Base-by-base conservation (phyloP, 2,113 vertebrate genomes). In the Mustela nigripes region DNA sequence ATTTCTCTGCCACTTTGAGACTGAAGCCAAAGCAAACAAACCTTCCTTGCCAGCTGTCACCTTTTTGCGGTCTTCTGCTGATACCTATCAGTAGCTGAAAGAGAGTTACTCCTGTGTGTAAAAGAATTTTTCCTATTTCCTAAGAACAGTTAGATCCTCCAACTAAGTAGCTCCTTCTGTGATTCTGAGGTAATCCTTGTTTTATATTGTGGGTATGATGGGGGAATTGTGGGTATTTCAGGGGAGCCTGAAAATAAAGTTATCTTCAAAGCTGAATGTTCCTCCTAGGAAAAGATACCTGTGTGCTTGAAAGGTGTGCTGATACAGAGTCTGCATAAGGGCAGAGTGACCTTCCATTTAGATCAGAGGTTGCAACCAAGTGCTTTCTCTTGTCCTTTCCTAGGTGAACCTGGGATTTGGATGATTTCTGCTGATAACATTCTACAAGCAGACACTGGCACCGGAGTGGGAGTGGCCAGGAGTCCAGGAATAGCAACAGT, bases 401-500 rank as follows among this genome's bases (percentile, higher is more conserved):
- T 81, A 99, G 98, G 98, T 78, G 98, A 98, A 81, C 91, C 98
- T 7, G 98, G 98, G 24, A 81, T 50, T 4, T 98, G 98, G 97
- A 97, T 97, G 89, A 82, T 98, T 63, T 97, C 98, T 28, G 79
- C 98, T 50, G 63, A 76, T 31, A 95, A 65, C 33, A 74, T 98
- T 80, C 96, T 99, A 6, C 97, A 98, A 42, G 95, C 93, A 78
- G 99, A 99, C 60, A 24, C 24, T 21, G 69, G 80, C 80, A 98
- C 98, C 16, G 99, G 98, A 62, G 98, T 98, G 28, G 98, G 97
- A 56, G 95, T 99, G 62, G 98, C 98, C 50, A 98, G 97, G 97
- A 96, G 93, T 73, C 83, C 97, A 39, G 98, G 98, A 95, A 98
- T 89, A 65, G 98, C 98, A 82, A 97, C 97, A 1, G 65, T 99